These are phyloP conservation scores for Drosophila bifasciata DNA, from an alignment of 1,140 invertebrate species.

Conservation along the genomic window DNA sequence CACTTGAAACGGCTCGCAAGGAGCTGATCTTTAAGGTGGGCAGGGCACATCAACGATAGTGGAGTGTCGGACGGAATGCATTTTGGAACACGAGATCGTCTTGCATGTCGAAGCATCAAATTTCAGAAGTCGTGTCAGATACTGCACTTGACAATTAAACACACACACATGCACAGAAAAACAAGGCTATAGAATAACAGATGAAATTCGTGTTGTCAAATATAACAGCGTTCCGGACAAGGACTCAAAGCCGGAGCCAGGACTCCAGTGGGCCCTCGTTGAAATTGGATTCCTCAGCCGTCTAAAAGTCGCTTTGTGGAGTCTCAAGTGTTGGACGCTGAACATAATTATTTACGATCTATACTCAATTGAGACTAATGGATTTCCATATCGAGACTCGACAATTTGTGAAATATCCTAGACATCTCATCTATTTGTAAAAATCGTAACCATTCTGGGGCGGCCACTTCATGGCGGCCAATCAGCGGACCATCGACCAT, in stretches of 20 bases:
- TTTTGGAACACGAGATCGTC: conserved; percentile 49
- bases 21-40: conserved; percentile 26
- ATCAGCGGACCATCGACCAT: conserved; percentile 5
- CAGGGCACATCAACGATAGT: conserved; percentile 21
- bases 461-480: conserved; percentile 36
- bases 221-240: conserved; percentile 66
- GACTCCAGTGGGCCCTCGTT: conserved; percentile 20
- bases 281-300: conserved; percentile 54
- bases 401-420: conserved; percentile 46
- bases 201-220: conserved; percentile 61
- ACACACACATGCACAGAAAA: conserved; percentile 14
- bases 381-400: conserved; percentile 42
- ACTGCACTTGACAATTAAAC: conserved; percentile 71
- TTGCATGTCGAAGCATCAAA: conserved; percentile 55
- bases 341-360: conserved; percentile 41
- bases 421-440: conserved; percentile 48
- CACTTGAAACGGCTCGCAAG: conserved; percentile 61
- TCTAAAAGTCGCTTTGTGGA: conserved; percentile 32
- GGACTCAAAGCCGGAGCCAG: conserved; percentile 17
- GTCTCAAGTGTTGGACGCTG: conserved; percentile 45
- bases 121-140: conserved; percentile 60
- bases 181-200: conserved; percentile 2
- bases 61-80: conserved; percentile 31
- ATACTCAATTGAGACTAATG: conserved; percentile 50
- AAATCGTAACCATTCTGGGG: conserved; percentile 34